Evolutionary conservation across 1,140 invertebrate species (phyloP), one percentile per base, ranked within the genome.

Genomic region (Diorhabda carinulata): DNA sequence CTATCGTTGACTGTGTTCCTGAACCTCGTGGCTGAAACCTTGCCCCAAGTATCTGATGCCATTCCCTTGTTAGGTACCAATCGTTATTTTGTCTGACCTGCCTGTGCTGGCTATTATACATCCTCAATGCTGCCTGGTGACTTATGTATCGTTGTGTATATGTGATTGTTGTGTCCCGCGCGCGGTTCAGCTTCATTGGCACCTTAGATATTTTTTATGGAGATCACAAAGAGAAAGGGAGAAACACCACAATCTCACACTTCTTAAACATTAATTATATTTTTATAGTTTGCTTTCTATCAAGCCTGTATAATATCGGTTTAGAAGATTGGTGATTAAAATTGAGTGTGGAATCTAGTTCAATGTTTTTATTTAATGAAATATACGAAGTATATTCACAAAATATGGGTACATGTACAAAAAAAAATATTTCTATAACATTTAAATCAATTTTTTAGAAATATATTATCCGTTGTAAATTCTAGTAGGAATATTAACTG

Each of bases 1-100:
- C 95, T 99, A 83, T 98, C 97, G 84, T 91, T 99, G 89, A 98
- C 97, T 86, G 97, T 99, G 87, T 99, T 99, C 90, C 92, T 94
- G 88, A 95, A 95, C 88, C 89, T 96, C 84, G 93, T 97, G 83
- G 92, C 94, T 80, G 94, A 96, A 89, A 95, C 92, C 83, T 90
- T 96, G 88, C 95, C 94, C 82, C 92, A 95, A 88, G 93, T 95
- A 84, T 96, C 94, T 85, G 94, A 96, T 85, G 93, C 92, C 84
- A 93, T 95, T 86, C 92, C 93, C 86, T 85, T 95, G 89, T 92
- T 94, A 94, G 92, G 93, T 94, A 95, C 86, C 83, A 84, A 76
- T 66, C 76, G 74, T 81, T 81, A 65, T 77, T 52, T 79, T 80
- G 78, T 80, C 78, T 79, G 78, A 80, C 79, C 78, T 80, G 78